These are phyloP conservation scores for Pammene aurita DNA, from an alignment of 2,888 invertebrate species.

Conservation along the genomic window DNA sequence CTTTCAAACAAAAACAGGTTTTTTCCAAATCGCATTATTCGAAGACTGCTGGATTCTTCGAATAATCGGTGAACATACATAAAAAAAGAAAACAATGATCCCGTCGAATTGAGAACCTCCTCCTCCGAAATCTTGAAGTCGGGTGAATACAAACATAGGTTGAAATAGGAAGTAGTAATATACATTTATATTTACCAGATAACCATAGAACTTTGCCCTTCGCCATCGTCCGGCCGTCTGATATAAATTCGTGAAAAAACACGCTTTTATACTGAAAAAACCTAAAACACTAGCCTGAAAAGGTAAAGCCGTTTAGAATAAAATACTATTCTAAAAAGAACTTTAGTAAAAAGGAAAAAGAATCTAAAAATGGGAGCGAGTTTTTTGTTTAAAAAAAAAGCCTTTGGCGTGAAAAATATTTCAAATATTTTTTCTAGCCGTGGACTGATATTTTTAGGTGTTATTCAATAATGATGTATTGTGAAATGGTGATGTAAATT, in stretches of 20 bases:
- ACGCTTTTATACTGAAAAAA: conserved; percentile 51
- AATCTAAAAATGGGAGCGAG: background rate
- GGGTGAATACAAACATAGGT: too few species aligned
- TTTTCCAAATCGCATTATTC: too few species aligned
- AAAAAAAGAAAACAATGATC: too few species aligned
- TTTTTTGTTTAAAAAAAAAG: conserved; percentile 7
- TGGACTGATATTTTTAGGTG: conserved; percentile 2
- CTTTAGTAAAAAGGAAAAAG: background rate
- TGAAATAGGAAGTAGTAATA: too few species aligned
- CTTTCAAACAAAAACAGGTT: too few species aligned
- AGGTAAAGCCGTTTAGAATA: too few species aligned
- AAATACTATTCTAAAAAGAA: background rate
- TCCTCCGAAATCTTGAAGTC: too few species aligned
- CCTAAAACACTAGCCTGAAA: background rate
- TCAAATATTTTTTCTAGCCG: conserved; percentile 16
- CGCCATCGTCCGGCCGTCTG: conserved; percentile 70
- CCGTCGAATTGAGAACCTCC: too few species aligned
- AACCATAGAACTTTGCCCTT: conserved; percentile 69
- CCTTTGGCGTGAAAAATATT: background rate
- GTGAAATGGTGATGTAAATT: background rate
- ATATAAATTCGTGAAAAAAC: conserved; percentile 37
- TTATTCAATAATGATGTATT: background rate
- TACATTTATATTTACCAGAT: conserved; percentile 58
- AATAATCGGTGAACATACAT: too few species aligned
- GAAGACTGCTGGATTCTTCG: too few species aligned